Evolutionary conservation across 2,797 vertebrate genomes (phyloP).

Genomic region (Leptatherina wallacei): DNA sequence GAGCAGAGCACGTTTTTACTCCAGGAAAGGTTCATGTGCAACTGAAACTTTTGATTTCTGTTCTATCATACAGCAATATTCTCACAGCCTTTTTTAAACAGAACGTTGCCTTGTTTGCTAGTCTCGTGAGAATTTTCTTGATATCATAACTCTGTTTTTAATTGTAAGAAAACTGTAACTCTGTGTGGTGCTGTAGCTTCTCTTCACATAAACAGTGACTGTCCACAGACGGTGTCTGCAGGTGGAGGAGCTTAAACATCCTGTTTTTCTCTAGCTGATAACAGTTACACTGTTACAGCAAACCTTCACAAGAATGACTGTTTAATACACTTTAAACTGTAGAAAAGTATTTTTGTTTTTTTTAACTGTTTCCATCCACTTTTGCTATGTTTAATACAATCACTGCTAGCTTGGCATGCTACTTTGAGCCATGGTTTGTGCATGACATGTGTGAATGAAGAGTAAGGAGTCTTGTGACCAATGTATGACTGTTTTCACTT

Average conservation of each 20-base stretch:
- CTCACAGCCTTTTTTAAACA: neutral
- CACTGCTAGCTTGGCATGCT: no score
- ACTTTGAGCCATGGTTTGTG: neutral
- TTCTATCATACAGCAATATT: neutral
- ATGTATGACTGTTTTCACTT: neutral
- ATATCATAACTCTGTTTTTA: neutral
- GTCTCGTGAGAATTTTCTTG: neutral
- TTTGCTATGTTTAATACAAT: no score
- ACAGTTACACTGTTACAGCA: neutral
- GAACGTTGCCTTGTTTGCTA: neutral
- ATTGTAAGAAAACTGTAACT: neutral
- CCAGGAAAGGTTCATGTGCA: slow-evolving; percentile 13
- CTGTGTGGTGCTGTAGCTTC: neutral
- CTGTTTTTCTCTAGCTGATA: neutral
- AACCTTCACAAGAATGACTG: neutral
- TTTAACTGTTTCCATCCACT: neutral
- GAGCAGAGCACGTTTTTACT: slow-evolving; percentile 29
- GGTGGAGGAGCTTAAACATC: neutral
- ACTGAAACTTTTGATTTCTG: no score
- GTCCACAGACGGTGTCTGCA: neutral
- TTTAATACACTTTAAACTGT: neutral
- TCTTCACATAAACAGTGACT: neutral
- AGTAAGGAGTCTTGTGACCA: neutral
- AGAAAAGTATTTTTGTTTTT: neutral
- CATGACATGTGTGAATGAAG: no score